Base-by-base conservation (phyloP, 2,888 invertebrate genomes). In the Perithous albicinctus region DNA sequence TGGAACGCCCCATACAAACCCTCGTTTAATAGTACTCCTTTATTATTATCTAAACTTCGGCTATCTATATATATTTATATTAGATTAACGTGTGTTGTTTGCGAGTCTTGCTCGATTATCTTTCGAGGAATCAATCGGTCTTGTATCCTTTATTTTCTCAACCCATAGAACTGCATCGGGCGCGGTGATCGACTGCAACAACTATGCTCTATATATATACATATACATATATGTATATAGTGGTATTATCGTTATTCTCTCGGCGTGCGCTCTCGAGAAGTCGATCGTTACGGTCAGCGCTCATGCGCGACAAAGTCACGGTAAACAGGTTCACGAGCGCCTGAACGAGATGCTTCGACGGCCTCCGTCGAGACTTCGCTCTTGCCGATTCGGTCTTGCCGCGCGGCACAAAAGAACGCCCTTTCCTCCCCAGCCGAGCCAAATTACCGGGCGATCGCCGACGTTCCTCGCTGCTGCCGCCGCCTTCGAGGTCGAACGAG, bases 231-330 rank as follows among this genome's bases (percentile, higher is more conserved):
- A n/a, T n/a, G 29, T 18, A 43, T 10, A 51, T n/a, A n/a, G 18
- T 32, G 38, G n/a, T n/a, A n/a, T n/a, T 41, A 72, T n/a, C 46
- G 38, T 77, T 73, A 77, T 80, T 76, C 70, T 78, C 59, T 66
- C 59, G 56, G 61, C 69, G 75, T 72, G 84, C 46, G 76, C 74
- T 43, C 81, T 51, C 70, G 75, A 43, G 69, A 80, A 80, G 77
- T 80, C 84, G 83, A 84, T 84, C 84, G 83, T 84, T 84, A 84
- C 83, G 84, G 83, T 84, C 84, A 80, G 83, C 83, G 80, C 81
- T 83, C 84, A 80, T 83, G 84, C 83, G 83, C 83, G 83, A 80
- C 83, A 80, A 84, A 84, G 83, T 84, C 84, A 84, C 84, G 84
- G 84, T 84, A 80, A 84, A 84, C 84, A 83, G 84, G 83, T 83